Evolutionary conservation across 2,888 invertebrate genomes (phyloP).

Genomic region (Lepidonotus clava): DNA sequence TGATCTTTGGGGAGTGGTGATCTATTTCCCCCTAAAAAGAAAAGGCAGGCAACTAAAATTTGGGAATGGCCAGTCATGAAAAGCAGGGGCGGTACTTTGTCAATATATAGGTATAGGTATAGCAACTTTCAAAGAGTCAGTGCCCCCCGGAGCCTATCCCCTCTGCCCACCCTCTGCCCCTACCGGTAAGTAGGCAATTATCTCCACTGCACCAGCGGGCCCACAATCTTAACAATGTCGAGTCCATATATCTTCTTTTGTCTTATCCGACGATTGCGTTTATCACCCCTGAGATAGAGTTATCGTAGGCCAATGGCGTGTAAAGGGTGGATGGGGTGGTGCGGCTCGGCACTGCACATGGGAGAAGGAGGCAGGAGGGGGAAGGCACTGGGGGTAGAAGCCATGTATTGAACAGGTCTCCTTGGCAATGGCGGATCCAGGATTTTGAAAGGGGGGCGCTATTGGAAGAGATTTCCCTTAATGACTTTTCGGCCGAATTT

Average conservation of each 20-base stretch:
- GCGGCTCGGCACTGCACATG: too few species aligned
- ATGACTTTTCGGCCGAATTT: too few species aligned
- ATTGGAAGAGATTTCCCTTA: too few species aligned
- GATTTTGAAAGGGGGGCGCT: not conserved
- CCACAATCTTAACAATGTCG: not conserved
- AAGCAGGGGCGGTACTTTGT: too few species aligned
- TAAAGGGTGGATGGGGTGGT: not conserved
- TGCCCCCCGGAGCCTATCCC: too few species aligned
- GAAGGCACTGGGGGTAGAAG: not conserved
- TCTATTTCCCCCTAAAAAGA: too few species aligned
- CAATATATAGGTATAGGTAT: too few species aligned
- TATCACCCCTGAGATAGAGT: conserved; percentile 3
- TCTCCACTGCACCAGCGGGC: not conserved
- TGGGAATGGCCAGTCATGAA: too few species aligned
- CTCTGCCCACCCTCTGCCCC: too few species aligned
- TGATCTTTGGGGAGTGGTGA: too few species aligned
- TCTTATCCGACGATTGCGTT: conserved; percentile 33
- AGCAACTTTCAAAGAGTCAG: too few species aligned
- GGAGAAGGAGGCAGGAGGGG: not conserved
- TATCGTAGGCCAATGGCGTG: not conserved
- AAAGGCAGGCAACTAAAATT: too few species aligned
- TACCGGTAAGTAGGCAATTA: not conserved
- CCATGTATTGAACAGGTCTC: not conserved
- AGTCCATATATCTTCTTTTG: not conserved
- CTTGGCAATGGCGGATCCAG: not conserved